Conservation (phyloP, 2,888 invertebrate genomes). For the Ptycholaimellus sp. region DNA sequence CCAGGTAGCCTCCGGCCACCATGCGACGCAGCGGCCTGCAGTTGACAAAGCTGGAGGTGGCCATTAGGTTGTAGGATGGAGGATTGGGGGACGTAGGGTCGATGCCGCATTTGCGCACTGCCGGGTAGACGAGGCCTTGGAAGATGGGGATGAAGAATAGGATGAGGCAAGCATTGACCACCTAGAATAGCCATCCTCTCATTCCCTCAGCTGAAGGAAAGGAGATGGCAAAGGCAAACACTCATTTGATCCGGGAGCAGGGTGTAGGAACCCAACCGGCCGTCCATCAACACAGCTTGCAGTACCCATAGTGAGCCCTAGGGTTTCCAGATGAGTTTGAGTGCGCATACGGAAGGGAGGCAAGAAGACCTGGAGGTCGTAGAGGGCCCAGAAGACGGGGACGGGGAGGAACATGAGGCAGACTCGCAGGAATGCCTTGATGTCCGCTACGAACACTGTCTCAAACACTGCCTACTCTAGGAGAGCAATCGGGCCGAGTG, state of each 20-base stretch:
- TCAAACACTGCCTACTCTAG: conserved; percentile 27
- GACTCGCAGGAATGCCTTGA: conserved; percentile 13
- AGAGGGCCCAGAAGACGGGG: conserved; percentile 88
- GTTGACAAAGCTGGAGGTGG: neutral
- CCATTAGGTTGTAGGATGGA: neutral
- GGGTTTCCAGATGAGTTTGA: too few species aligned
- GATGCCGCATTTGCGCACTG: conserved; percentile 9
- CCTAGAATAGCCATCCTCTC: too few species aligned
- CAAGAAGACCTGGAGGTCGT: conserved; percentile 89
- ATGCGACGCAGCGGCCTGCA: conserved; percentile 56
- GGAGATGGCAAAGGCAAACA: too few species aligned
- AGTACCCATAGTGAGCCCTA: conserved; percentile 72
- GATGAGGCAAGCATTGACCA: conserved; percentile 28
- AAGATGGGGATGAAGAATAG: conserved; percentile 31
- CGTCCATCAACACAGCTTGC: conserved; percentile 56
- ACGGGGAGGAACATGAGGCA: conserved; percentile 28
- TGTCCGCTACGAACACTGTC: conserved; percentile 12
- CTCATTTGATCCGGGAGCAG: conserved; percentile 19
- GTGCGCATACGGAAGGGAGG: too few species aligned
- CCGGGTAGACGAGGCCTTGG: conserved; percentile 24
- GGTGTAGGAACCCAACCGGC: conserved; percentile 8
- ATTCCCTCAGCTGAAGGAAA: too few species aligned
- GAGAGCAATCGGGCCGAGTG: neutral
- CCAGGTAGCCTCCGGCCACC: conserved; percentile 57
- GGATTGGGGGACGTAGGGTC: conserved; percentile 8